A percentile compares a stretch with the other conserved stretches of the same genome.
These are phyloP conservation scores for Marcusenius ussheri DNA, from an alignment of 2,113 vertebrate species.

Conservation along the genomic window DNA sequence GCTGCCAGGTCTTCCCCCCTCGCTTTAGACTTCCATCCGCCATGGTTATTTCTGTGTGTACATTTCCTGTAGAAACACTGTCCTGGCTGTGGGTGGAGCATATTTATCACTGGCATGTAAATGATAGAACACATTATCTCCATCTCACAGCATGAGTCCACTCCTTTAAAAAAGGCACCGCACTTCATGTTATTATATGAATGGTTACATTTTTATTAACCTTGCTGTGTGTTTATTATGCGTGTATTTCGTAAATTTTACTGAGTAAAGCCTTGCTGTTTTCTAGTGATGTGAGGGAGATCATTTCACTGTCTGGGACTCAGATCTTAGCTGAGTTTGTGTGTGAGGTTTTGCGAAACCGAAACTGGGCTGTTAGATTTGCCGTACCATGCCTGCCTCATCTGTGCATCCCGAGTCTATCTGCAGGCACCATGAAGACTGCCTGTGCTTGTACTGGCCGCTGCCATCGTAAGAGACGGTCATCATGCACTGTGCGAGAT, in stretches of 20 bases:
- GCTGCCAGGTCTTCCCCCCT: not conserved
- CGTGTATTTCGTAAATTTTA: not conserved
- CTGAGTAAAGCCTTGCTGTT: not conserved
- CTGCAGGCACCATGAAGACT: not conserved
- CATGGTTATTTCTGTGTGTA: not conserved
- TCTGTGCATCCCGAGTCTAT: conserved; percentile 4
- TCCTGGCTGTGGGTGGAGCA: not conserved
- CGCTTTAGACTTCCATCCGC: not conserved
- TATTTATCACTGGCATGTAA: not conserved
- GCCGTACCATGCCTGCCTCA: not conserved
- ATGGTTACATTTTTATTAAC: not conserved
- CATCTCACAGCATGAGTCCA: not conserved
- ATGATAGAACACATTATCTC: not conserved
- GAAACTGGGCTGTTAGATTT: not conserved
- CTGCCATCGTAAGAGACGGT: not conserved
- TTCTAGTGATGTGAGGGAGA: not conserved
- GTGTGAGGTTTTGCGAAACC: not conserved
- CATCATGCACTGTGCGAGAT: conserved; percentile 2
- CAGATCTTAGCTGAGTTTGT: not conserved
- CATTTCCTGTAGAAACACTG: not conserved
- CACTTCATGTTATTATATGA: not conserved
- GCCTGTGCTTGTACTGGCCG: not conserved
- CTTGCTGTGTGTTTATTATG: not conserved
- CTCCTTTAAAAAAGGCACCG: not conserved
- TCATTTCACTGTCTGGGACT: not conserved